Evolutionary conservation across 2,888 invertebrate species (phyloP).

Genomic region (Rhogogaster chlorosoma): DNA sequence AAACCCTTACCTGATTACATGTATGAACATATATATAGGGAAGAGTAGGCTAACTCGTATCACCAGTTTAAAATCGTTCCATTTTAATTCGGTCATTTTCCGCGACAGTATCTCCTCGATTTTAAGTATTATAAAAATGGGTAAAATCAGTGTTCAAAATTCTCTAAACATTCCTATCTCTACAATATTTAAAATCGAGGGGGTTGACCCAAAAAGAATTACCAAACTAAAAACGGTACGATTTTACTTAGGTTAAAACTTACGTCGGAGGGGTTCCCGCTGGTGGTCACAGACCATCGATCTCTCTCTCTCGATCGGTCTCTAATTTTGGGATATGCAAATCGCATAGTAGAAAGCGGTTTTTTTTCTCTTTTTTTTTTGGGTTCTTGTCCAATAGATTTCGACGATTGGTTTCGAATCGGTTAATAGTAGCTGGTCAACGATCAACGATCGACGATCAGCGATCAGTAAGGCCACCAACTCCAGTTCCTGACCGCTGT

Average conservation of each 20-base stretch:
- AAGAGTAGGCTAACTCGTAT: no score
- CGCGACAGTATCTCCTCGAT: no score
- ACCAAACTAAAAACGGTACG: no score
- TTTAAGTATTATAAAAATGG: no score
- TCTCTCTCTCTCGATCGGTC: not conserved
- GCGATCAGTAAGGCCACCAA: not conserved
- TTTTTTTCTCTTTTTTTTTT: no score
- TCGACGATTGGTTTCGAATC: not conserved
- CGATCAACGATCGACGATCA: slow-evolving; percentile 36
- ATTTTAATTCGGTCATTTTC: no score
- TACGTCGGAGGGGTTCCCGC: not conserved
- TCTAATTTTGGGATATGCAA: slow-evolving; percentile 37
- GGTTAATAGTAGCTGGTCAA: slow-evolving; percentile 33
- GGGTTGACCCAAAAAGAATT: no score
- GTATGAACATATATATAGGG: not conserved
- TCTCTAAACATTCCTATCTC: no score
- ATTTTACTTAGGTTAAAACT: not conserved
- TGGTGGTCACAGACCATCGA: not conserved
- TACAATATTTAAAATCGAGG: no score
- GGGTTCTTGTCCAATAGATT: not conserved
- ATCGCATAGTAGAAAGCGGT: slow-evolving; percentile 38
- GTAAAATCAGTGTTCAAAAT: no score
- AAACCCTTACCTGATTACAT: not conserved
- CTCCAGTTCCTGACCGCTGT: not conserved
- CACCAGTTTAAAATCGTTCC: no score